Evolutionary conservation across 2,888 invertebrate genomes (phyloP).

Genomic region (Abrostola triplasia): DNA sequence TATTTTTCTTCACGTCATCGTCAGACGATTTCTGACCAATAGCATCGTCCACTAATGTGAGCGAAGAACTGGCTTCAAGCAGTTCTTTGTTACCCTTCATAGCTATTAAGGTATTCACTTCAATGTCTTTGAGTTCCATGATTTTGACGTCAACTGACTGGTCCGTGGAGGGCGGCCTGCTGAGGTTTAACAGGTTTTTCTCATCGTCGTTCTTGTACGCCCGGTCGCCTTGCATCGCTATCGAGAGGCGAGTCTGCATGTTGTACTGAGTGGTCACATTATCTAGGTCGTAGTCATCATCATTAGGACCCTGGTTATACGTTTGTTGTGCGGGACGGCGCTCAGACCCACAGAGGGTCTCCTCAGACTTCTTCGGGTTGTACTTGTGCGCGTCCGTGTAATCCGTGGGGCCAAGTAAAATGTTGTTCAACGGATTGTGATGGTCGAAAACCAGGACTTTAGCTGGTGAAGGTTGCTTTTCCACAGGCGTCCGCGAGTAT

Average conservation of each 20-base stretch:
- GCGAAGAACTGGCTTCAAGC: slow-evolving; percentile 70
- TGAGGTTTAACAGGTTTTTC: slow-evolving; percentile 50
- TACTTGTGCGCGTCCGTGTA: slow-evolving; percentile 66
- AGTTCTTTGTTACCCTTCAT: slow-evolving; percentile 77
- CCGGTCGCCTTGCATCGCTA: slow-evolving; percentile 39
- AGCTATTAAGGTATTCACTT: slow-evolving; percentile 75
- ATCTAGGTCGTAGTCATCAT: slow-evolving; percentile 35
- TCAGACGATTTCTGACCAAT: slow-evolving; percentile 42
- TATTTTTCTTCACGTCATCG: slow-evolving; percentile 35
- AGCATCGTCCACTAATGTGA: slow-evolving; percentile 77
- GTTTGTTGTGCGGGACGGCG: slow-evolving; percentile 7
- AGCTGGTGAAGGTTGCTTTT: background rate
- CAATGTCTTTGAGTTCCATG: slow-evolving; percentile 59
- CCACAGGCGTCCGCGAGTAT: background rate
- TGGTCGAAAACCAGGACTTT: slow-evolving; percentile 74
- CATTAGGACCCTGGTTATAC: background rate
- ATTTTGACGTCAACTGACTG: slow-evolving; percentile 56
- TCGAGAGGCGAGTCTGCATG: slow-evolving; percentile 7
- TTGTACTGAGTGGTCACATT: slow-evolving; percentile 41
- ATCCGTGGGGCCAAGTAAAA: slow-evolving; percentile 62
- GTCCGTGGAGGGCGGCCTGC: slow-evolving; percentile 59
- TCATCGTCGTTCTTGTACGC: slow-evolving; percentile 15
- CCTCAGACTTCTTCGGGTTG: slow-evolving; percentile 58
- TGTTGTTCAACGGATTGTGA: slow-evolving; percentile 78
- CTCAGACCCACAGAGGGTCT: slow-evolving; percentile 24